A percentile compares a stretch with the other conserved stretches of the same genome.
Conservation (phyloP, 1,140 invertebrate genomes). For the Sipha flava region DNA sequence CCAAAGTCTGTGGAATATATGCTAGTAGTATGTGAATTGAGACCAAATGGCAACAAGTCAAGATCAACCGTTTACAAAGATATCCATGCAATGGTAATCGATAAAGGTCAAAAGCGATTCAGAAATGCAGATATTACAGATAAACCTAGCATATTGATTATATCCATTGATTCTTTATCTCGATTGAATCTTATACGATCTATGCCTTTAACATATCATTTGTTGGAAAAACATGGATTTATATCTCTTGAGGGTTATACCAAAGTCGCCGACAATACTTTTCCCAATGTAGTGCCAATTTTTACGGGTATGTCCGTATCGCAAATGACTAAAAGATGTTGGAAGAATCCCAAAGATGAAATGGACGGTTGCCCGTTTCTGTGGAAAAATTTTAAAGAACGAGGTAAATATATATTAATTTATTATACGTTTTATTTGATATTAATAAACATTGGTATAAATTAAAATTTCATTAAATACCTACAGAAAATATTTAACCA, state of each 20-base stretch:
- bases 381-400: slow-evolving; percentile 64
- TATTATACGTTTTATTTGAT: too few species aligned
- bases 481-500: too few species aligned
- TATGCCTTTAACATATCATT: slow-evolving; percentile 61
- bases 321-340: slow-evolving; percentile 42
- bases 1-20: not conserved
- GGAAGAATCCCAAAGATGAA: slow-evolving; percentile 45
- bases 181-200: slow-evolving; percentile 66
- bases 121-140: not conserved
- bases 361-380: slow-evolving; percentile 63
- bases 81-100: slow-evolving; percentile 26
- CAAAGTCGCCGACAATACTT: slow-evolving; percentile 72
- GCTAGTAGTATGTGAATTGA: not conserved
- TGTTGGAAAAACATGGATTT: slow-evolving; percentile 53
- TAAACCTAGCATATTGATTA: slow-evolving; percentile 49
- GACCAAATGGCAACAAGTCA: not conserved
- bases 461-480: too few species aligned
- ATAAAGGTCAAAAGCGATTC: not conserved
- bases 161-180: slow-evolving; percentile 82
- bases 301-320: slow-evolving; percentile 50
- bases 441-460: too few species aligned
- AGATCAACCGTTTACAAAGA: not conserved
- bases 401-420: slow-evolving; percentile 40
- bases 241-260: slow-evolving; percentile 53
- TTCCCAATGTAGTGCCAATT: slow-evolving; percentile 67